Evolutionary conservation across 1,140 invertebrate genomes (phyloP), one percentile per base, ranked within the genome.

Genomic region (Drosophila novamexicana): DNA sequence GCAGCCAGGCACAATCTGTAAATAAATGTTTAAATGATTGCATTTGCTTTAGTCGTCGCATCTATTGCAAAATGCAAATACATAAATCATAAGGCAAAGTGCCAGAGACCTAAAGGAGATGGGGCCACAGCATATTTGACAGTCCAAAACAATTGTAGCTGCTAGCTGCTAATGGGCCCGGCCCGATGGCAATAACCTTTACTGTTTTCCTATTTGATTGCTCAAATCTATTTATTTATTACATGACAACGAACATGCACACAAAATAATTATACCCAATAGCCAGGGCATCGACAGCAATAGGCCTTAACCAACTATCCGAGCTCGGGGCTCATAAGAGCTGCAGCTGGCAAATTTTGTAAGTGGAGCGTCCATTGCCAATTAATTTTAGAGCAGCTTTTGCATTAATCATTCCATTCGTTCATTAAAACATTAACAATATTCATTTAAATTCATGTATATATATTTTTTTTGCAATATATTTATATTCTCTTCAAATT

Each of bases 1-100:
- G 68, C 68, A 71, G 56, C 37, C 62, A 45, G 34, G 56, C 61
- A 70, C 59, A 70, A 40, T 64, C 40, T 59, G 64, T 73, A 73
- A 68, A 73, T 73, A 73, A 65, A 73, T 73, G 68, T 73, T 73
- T 61, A 73, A 73, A 68, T 73, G 64, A 73, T 73, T 68, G 70
- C 70, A 71, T 71, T 71, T 70, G 39, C 58, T 50, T 57, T 42
- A 29, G 14, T 56, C 37, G 9, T 18, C 47, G 53, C 44, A 62
- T 68, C 65, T 62, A 69, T 66, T 50, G 49, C 70, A 54, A 68
- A 73, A 63, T 40, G 58, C 49, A 69, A 54, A 70, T 73, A 53
- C 64, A 73, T 74, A 74, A 69, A 69, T 74, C 65, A 69, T 62
- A 69, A 57, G 57, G 1, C 7, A 50, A 47, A 39, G 32, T n/a